Evolutionary conservation across 2,797 vertebrate genomes (phyloP), one percentile per base, ranked within the genome.

Genomic region (Crypturellus tataupa): DNA sequence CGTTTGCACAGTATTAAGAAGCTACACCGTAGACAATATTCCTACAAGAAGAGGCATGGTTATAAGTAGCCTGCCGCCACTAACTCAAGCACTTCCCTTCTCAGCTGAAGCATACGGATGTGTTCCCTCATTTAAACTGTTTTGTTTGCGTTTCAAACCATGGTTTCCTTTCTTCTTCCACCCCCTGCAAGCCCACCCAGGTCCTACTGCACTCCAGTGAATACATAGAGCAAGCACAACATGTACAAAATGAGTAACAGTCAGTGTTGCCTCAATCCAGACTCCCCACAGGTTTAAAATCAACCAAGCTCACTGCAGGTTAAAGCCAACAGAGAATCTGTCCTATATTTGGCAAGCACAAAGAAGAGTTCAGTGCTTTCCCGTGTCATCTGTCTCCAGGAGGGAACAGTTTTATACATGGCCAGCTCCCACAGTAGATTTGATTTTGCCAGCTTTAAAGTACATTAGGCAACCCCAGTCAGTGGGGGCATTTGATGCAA

Each of bases 361-460:
- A 73, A 44, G 33, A 7, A 89, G 47, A 37, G 29, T 55, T 85
- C 37, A 31, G 60, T 6, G 24, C 33, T 40, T 91, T 86, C 85
- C 60, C 58, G 65, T 14, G 25, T 4, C 23, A 4, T 60, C 56
- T 53, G 0, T 73, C 71, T 82, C 68, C 68, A 62, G 0, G 0
- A 86, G 47, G 35, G 44, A 95, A 47, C 33, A 92, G 89, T 49
- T 78, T 80, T 77, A 71, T n/a, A 31, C 64, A 82, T 0, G 0
- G 53, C 68, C 87, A 95, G 25, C 71, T 88, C 91, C 78, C 85
- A 68, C 8, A 10, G 40, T 31, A 88, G 59, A 91, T 40, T 85
- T 46, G 67, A 88, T 91, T 94, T 95, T 64, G 27, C 80, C 91
- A 94, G 49, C 87, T 88, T 90, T 93, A 44, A 96, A 94, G 75